Percentiles rank a stretch among this genome's conserved stretches.
Evolutionary conservation across 1,140 invertebrate genomes (phyloP).

Genomic region (Lepidurus arcticus): DNA sequence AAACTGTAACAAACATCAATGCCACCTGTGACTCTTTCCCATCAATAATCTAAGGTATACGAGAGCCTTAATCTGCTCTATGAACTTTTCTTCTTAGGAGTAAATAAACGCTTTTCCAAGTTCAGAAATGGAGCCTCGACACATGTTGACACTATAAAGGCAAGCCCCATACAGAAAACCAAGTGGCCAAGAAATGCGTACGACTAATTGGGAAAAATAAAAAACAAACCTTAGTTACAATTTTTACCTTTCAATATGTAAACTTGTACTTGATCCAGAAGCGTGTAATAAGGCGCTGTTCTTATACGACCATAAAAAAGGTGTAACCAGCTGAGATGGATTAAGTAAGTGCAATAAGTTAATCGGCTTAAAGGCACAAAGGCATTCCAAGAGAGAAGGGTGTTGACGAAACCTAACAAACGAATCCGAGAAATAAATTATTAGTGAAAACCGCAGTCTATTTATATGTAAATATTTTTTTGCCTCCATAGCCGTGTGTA

Average conservation of each 20-base stretch:
- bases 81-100: no score
- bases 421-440: conserved; percentile 36
- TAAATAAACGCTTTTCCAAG: no score
- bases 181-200: neutral
- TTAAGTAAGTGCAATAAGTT: conserved; percentile 82
- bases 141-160: no score
- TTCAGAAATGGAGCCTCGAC: no score
- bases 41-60: no score
- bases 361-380: conserved; percentile 76
- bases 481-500: conserved; percentile 46
- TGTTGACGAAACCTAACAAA: conserved; percentile 56
- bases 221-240: no score
- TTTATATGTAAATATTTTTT: neutral
- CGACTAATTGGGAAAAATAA: neutral
- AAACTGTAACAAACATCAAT: no score
- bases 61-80: no score
- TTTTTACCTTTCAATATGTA: no score
- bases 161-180: neutral
- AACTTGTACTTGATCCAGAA: neutral
- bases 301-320: neutral
- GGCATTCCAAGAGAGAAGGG: conserved; percentile 67
- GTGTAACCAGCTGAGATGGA: conserved; percentile 66
- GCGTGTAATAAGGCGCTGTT: neutral
- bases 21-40: no score
- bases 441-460: neutral